Conservation (phyloP, 2,797 vertebrate species). For the Rhodeus uyekii region DNA sequence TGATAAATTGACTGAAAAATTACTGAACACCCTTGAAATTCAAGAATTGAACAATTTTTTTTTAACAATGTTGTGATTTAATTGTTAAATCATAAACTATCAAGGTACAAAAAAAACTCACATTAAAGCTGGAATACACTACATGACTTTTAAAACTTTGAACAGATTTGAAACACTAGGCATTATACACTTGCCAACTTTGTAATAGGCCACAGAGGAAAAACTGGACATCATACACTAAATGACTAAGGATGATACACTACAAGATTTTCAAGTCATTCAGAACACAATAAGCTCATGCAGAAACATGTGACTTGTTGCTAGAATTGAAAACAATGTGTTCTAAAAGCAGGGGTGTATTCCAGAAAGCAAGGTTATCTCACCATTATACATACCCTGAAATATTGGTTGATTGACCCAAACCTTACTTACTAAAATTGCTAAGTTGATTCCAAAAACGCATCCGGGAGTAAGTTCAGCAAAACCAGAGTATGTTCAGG, state of each 20-base stretch:
- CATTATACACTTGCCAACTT: background rate
- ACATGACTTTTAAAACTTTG: background rate
- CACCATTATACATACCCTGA: too few relatives aligned
- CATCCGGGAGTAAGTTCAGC: too few relatives aligned
- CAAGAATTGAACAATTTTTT: too few relatives aligned
- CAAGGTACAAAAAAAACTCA: background rate
- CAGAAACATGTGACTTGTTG: background rate
- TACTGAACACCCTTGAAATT: background rate
- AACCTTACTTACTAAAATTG: too few relatives aligned
- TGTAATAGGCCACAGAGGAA: background rate
- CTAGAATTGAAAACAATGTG: background rate
- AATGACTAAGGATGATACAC: background rate
- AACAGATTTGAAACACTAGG: background rate
- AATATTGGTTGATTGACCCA: too few relatives aligned
- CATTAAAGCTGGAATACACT: background rate
- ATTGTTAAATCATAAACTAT: background rate
- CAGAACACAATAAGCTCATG: background rate
- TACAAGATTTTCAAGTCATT: background rate
- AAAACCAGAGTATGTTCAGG: too few relatives aligned
- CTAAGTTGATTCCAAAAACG: too few relatives aligned
- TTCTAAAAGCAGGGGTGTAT: too few relatives aligned
- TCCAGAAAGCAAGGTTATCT: too few relatives aligned
- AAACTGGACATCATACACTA: background rate
- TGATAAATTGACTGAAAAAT: background rate
- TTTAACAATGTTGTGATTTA: too few relatives aligned